Evolutionary conservation across 2,113 vertebrate genomes (phyloP).

Genomic region (Nicator chloris): DNA sequence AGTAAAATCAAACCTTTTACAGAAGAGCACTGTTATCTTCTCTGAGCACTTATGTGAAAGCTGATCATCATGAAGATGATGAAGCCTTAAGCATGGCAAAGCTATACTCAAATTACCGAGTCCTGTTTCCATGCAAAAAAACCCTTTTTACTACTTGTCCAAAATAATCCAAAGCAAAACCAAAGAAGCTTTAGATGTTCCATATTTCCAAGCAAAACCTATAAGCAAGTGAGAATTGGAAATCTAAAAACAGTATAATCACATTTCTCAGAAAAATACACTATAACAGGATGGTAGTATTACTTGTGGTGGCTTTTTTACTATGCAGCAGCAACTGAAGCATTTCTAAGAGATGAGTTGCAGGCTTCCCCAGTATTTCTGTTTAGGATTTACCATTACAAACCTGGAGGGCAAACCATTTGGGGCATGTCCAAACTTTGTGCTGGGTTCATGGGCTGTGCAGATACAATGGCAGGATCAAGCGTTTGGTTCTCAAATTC

Average conservation of each 20-base stretch:
- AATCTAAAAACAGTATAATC: not conserved
- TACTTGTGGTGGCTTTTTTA: not conserved
- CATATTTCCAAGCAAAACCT: not conserved
- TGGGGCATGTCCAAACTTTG: conserved; percentile 88
- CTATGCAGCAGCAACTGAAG: not conserved
- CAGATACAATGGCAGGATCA: conserved; percentile 96
- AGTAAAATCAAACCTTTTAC: not conserved
- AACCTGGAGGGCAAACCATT: conserved; percentile 88
- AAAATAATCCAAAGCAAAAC: not conserved
- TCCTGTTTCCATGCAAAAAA: not conserved
- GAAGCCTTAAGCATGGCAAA: not conserved
- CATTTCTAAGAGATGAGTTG: not conserved
- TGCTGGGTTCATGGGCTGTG: conserved; percentile 94
- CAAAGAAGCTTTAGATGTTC: not conserved
- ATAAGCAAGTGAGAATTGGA: not conserved
- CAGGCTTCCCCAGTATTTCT: not conserved
- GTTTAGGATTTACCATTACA: conserved; percentile 54
- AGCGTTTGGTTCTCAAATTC: conserved; percentile 96
- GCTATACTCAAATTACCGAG: not conserved
- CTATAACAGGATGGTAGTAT: not conserved
- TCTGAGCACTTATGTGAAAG: not conserved
- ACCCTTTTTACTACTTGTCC: not conserved
- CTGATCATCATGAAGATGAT: not conserved
- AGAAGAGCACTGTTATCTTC: not conserved
- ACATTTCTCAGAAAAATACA: not conserved